Conservation (phyloP, 1,140 invertebrate species). For the Drosophila chauvacae region DNA sequence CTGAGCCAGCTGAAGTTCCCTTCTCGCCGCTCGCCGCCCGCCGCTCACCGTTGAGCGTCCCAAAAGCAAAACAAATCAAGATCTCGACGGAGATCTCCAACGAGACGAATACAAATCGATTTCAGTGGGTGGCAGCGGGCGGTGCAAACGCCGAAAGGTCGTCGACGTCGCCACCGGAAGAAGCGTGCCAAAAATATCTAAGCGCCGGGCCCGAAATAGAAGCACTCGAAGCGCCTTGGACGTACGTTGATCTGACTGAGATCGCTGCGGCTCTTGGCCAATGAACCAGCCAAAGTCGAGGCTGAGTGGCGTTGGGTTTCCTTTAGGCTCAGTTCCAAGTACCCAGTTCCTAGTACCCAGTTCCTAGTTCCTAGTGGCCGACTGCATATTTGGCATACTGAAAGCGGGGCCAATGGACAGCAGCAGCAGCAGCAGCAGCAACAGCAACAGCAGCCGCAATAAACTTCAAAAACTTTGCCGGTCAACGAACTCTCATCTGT, state of each 20-base stretch:
- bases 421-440: conserved; percentile 56
- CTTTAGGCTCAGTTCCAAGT: background rate
- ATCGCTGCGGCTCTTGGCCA: conserved; percentile 5
- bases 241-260: conserved; percentile 32
- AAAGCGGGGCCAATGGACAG: conserved; percentile 62
- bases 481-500: conserved; percentile 73
- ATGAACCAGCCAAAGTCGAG: conserved; percentile 7
- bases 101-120: conserved; percentile 36
- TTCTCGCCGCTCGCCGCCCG: background rate
- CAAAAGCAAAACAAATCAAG: conserved; percentile 38
- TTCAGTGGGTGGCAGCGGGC: conserved; percentile 13
- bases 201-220: conserved; percentile 67
- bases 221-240: conserved; percentile 2
- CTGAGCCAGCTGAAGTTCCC: background rate
- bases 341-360: background rate
- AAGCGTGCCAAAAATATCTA: conserved; percentile 80
- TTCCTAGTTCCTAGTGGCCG: conserved; percentile 58
- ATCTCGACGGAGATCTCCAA: conserved; percentile 11
- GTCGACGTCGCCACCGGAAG: conserved; percentile 64
- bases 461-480: conserved; percentile 74
- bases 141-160: conserved; percentile 56
- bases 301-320: background rate
- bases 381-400: conserved; percentile 78
- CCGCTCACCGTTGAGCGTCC: background rate
- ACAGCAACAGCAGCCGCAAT: conserved; percentile 56